Conservation (phyloP, 2,113 vertebrate species). For the Crotophaga sulcirostris region DNA sequence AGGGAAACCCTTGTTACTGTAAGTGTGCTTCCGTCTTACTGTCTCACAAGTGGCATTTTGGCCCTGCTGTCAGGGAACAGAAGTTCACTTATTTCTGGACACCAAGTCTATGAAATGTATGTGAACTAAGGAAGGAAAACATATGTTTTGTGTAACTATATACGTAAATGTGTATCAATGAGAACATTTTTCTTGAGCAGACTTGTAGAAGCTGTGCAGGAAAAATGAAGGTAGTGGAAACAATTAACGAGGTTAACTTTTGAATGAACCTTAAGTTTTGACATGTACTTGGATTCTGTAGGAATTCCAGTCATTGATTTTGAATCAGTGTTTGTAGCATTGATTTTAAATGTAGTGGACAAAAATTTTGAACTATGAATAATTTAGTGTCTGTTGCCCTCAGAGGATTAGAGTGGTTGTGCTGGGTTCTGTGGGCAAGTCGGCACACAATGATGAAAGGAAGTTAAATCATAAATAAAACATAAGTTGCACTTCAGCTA, state of each 20-base stretch:
- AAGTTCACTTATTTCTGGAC: neutral
- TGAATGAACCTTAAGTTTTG: neutral
- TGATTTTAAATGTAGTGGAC: constrained; percentile 56
- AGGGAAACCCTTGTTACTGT: neutral
- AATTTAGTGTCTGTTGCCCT: constrained; percentile 34
- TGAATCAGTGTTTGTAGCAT: constrained; percentile 52
- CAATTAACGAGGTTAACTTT: neutral
- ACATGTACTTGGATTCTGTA: neutral
- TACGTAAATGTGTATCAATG: neutral
- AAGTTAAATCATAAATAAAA: constrained; percentile 69
- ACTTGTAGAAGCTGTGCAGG: neutral
- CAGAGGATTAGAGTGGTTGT: constrained; percentile 44
- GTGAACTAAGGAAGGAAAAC: neutral
- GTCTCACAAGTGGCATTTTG: neutral
- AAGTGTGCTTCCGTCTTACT: neutral
- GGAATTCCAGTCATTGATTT: neutral
- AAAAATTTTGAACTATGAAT: constrained; percentile 51
- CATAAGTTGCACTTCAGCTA: constrained; percentile 35
- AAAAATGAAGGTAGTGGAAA: neutral
- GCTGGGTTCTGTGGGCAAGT: constrained; percentile 42
- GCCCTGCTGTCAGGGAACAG: neutral
- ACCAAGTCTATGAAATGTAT: neutral
- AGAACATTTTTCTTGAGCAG: neutral
- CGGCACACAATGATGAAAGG: constrained; percentile 41
- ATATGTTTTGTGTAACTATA: neutral